Percentiles rank a stretch among this genome's conserved stretches.
These are phyloP conservation scores for Drosophila barbarae DNA, from an alignment of 2,888 invertebrate species.

Conservation along the genomic window DNA sequence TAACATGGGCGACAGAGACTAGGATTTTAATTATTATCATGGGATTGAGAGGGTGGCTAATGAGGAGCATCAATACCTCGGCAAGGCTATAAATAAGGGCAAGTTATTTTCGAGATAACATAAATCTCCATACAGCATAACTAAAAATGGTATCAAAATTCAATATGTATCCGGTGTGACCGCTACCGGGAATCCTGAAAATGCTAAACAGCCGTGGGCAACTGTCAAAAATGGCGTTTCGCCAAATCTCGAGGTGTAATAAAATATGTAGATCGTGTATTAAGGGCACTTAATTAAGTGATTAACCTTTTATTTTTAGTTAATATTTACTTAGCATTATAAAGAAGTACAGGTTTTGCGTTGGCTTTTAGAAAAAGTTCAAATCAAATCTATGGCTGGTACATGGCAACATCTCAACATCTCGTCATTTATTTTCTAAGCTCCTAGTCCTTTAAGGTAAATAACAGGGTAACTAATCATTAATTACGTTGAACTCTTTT, in stretches of 20 bases:
- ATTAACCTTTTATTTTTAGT: background rate
- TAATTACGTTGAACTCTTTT: background rate
- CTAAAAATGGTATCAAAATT: conserved; percentile 70
- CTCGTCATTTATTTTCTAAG: background rate
- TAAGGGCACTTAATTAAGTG: background rate
- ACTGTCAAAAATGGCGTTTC: conserved; percentile 6
- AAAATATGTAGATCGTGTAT: background rate
- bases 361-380: background rate
- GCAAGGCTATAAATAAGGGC: conserved; percentile 8
- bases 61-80: no score
- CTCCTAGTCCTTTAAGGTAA: background rate
- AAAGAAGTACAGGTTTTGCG: no score
- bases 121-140: conserved; percentile 49
- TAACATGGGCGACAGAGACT: conserved; percentile 6
- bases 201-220: background rate
- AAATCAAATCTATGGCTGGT: background rate
- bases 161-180: conserved; percentile 46
- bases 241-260: background rate
- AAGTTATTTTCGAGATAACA: conserved; percentile 31
- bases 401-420: no score
- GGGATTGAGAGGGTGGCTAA: background rate
- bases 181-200: conserved; percentile 2
- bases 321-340: background rate
- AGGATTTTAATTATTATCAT: background rate
- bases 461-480: background rate